These are phyloP conservation scores for Isichthys henryi DNA, from an alignment of 2,113 vertebrate species.

Conservation along the genomic window DNA sequence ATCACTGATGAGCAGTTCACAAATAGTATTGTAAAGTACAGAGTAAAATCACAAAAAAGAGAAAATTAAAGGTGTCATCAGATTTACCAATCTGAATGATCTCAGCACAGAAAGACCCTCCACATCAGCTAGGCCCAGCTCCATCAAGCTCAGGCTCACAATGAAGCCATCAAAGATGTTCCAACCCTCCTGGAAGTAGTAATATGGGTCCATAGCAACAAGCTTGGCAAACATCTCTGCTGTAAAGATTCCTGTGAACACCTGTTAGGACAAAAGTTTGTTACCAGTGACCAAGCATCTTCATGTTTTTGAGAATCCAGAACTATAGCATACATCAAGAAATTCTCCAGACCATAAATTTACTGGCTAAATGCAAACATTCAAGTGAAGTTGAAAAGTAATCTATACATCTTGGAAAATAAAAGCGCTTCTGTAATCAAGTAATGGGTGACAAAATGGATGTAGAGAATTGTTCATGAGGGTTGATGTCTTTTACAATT, in stretches of 20 bases:
- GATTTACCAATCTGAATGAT: constrained; percentile 91
- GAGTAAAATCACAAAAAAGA: not conserved
- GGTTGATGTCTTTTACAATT: not conserved
- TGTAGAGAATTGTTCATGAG: not conserved
- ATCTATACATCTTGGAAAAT: not conserved
- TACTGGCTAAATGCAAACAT: not conserved
- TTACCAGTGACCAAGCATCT: not conserved
- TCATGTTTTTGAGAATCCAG: not conserved
- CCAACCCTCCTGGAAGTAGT: constrained; percentile 98
- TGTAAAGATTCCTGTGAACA: constrained; percentile 97
- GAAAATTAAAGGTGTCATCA: not conserved
- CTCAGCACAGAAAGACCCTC: constrained; percentile 94
- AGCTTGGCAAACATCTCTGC: constrained; percentile 97
- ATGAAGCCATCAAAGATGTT: constrained; percentile 98
- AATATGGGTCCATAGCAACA: constrained; percentile 96
- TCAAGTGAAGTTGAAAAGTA: not conserved
- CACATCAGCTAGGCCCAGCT: constrained; percentile 82
- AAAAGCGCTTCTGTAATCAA: not conserved
- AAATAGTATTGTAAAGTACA: not conserved
- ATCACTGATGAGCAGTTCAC: not conserved
- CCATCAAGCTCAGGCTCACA: constrained; percentile 94
- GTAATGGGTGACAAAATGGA: not conserved
- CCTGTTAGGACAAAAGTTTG: constrained; percentile 52
- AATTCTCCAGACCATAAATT: not conserved
- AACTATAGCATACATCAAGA: not conserved